phyloP scores from a whole-genome alignment of 1,140 invertebrate genomes.

The Cylas formicarius region DNA sequence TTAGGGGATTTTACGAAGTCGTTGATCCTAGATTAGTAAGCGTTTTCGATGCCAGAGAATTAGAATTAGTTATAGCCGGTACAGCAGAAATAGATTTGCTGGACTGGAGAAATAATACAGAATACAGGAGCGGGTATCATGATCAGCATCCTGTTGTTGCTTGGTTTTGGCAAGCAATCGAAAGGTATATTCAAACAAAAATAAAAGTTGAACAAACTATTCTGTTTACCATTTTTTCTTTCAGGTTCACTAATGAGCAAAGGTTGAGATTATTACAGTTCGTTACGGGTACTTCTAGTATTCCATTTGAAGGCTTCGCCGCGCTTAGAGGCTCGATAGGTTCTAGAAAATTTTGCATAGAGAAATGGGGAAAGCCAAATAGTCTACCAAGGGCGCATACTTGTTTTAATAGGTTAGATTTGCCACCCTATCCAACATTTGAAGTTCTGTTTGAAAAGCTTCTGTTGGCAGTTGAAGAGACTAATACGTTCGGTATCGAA shows the following conservation, averaged over 20 bases:
- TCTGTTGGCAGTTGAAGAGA: slow-evolving; percentile 91
- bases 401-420: slow-evolving; percentile 94
- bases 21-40: slow-evolving; percentile 87
- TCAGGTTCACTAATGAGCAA: slow-evolving; percentile 87
- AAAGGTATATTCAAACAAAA: slow-evolving; percentile 46
- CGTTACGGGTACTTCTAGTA: slow-evolving; percentile 94
- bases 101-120: slow-evolving; percentile 92
- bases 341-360: slow-evolving; percentile 93
- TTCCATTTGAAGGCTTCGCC: slow-evolving; percentile 95
- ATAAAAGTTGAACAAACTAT: not conserved
- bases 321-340: slow-evolving; percentile 91
- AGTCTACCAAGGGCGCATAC: slow-evolving; percentile 94
- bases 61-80: slow-evolving; percentile 93
- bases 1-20: slow-evolving; percentile 93
- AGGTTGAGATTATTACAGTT: slow-evolving; percentile 87
- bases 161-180: slow-evolving; percentile 93
- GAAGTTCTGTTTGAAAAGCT: slow-evolving; percentile 92
- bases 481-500: slow-evolving; percentile 96
- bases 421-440: slow-evolving; percentile 90
- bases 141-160: slow-evolving; percentile 88
- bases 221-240: slow-evolving; percentile 8
- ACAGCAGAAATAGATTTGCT: slow-evolving; percentile 93
- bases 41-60: slow-evolving; percentile 90
- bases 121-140: slow-evolving; percentile 95
- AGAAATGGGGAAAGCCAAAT: slow-evolving; percentile 94